Base-by-base conservation (phyloP, 2,113 vertebrate species). In the Tupaia chinensis region DNA sequence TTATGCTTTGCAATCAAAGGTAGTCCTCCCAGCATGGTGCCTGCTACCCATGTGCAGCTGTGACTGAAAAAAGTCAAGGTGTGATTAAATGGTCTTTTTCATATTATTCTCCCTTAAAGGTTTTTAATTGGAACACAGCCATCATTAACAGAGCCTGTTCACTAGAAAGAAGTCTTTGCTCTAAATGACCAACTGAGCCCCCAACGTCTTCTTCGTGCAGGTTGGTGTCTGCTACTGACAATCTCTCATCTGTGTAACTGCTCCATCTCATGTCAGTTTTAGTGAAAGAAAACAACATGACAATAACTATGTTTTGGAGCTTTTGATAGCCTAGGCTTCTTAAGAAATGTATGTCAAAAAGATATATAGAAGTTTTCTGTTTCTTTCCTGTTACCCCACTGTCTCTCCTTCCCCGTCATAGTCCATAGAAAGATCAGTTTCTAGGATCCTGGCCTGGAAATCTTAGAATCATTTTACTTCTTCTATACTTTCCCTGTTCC, bases 1-100 rank as follows among this genome's bases (percentile, higher is more conserved):
- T 95, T 96, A 96, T 95, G 93, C 72, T 89, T 94, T 90, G 80
- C 91, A 97, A 95, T 97, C 97, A 97, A 96, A 97, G 91, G 83
- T 74, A 77, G 70, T 89, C 32, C 23, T 94, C 93, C 80, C 94
- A 94, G 88, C 54, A 25, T 77, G 96, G 61, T 66, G 89, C 27
- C 79, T 68, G 54, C 88, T 95, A 91, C 92, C 34, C 87, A 1
- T 25, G 15, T 27, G 76, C 95, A 96, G 91, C 95, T 96, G 83
- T 72, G 89, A 87, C 70, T 27, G 63, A 87, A 93, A 78, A 95
- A 96, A 83, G 29, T 56, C 83, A 89, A 97, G 94, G 97, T 96
- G 97, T 95, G 91, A 97, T 91, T 96, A 87, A 97, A 87, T 1
- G 19, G 88, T 63, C 70, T 96, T 97, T 98, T 98, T 94, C 91